Conservation (phyloP, 2,888 invertebrate species). For the Aleiodes alternator region DNA sequence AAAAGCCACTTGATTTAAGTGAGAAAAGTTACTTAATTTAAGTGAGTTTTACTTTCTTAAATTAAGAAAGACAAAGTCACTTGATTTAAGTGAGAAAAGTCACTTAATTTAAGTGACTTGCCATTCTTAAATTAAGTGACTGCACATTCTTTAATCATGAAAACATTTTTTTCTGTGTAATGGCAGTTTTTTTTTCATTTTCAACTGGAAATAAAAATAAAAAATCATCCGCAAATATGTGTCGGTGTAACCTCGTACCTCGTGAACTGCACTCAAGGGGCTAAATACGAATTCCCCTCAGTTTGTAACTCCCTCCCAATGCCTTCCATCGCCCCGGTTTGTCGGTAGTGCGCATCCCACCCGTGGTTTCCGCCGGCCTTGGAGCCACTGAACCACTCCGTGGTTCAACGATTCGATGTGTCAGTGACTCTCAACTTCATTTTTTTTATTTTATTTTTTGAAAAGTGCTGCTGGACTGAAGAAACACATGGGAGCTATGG, state of each 20-base stretch:
- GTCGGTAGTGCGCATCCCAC: constrained; percentile 68
- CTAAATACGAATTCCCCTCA: constrained; percentile 33
- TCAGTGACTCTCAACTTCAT: constrained; percentile 70
- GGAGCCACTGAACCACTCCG: constrained; percentile 76
- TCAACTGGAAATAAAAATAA: no score
- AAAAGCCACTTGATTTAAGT: no score
- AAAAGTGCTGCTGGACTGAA: neutral
- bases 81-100: no score
- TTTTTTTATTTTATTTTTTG: neutral
- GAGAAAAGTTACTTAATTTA: no score
- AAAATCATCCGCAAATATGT: neutral
- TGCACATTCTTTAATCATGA: no score
- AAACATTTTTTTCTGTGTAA: no score
- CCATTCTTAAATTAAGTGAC: no score
- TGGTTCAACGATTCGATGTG: constrained; percentile 75
- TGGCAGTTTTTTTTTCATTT: no score
- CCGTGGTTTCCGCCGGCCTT: constrained; percentile 75
- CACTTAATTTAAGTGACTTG: no score
- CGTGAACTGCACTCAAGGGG: constrained; percentile 45
- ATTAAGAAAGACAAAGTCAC: no score
- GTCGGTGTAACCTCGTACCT: constrained; percentile 39
- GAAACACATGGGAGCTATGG: neutral
- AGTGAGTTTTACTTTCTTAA: no score
- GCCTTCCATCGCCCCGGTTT: constrained; percentile 42
- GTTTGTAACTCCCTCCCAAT: constrained; percentile 41